phyloP scores from a whole-genome alignment of 2,888 invertebrate genomes.

The Norana najaformis region DNA sequence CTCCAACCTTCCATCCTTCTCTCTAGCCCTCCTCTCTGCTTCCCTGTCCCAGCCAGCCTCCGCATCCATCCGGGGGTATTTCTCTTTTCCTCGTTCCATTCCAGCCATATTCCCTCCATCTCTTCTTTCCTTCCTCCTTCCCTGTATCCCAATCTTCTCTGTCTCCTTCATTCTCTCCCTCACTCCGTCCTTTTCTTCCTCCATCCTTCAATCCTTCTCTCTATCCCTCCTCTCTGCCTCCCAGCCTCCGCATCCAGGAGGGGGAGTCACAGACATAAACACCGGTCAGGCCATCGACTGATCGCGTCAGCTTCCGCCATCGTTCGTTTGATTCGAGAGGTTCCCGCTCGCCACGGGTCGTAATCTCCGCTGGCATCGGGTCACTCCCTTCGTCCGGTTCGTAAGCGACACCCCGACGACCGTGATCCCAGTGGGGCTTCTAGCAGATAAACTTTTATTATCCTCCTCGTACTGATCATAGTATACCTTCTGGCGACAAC shows the following conservation, averaged over 20 bases:
- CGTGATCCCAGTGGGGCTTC: neutral
- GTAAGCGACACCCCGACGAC: neutral
- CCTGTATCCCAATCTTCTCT: no score
- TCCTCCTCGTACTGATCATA: neutral
- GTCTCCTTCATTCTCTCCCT: neutral
- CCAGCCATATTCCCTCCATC: no score
- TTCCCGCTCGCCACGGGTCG: neutral
- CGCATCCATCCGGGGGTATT: no score
- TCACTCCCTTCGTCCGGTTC: neutral
- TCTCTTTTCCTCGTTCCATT: no score
- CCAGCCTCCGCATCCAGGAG: neutral
- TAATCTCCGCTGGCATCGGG: neutral
- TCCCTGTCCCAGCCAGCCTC: no score
- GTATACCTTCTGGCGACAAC: neutral
- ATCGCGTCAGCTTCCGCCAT: neutral
- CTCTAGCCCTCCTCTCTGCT: no score
- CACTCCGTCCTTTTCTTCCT: neutral
- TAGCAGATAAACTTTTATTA: conserved; percentile 6
- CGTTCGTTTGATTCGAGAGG: neutral
- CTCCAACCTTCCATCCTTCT: neutral
- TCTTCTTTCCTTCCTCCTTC: neutral
- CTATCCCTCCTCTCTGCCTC: neutral
- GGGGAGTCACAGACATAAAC: neutral
- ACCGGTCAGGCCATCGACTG: neutral
- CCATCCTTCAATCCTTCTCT: neutral